These are phyloP conservation scores for Nasua narica DNA, from an alignment of 2,797 vertebrate species.

Conservation along the genomic window DNA sequence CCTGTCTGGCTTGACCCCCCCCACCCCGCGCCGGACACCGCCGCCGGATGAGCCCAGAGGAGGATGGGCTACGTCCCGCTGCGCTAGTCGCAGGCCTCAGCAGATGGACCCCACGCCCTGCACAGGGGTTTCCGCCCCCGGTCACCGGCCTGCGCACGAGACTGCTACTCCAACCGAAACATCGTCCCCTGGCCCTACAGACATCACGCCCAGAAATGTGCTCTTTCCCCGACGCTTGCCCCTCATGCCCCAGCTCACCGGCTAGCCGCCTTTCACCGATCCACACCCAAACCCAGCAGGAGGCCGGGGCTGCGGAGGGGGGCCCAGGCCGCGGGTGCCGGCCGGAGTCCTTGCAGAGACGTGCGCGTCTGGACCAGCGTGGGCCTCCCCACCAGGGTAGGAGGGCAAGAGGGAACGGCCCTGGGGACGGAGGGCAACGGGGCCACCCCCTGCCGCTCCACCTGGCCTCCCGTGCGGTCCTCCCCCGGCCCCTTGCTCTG, in stretches of 20 bases:
- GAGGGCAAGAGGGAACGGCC: no score
- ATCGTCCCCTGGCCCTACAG: fast-evolving
- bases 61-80: no score
- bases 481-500: not conserved
- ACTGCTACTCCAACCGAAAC: not conserved
- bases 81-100: not conserved
- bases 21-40: not conserved
- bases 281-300: not conserved
- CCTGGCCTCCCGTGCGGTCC: not conserved
- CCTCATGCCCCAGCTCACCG: fast-evolving
- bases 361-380: fast-evolving
- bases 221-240: not conserved
- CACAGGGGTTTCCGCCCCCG: not conserved
- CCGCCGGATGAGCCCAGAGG: fast-evolving
- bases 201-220: not conserved
- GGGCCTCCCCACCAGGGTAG: not conserved
- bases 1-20: not conserved
- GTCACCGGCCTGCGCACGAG: not conserved
- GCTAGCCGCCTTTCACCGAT: not conserved
- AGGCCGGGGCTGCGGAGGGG: not conserved
- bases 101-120: fast-evolving
- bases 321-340: not conserved
- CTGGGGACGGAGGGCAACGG: fast-evolving
- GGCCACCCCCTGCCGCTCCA: fast-evolving
- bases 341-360: not conserved